Evolutionary conservation across 1,140 invertebrate species (phyloP).

Genomic region (Drosophila mauritiana): DNA sequence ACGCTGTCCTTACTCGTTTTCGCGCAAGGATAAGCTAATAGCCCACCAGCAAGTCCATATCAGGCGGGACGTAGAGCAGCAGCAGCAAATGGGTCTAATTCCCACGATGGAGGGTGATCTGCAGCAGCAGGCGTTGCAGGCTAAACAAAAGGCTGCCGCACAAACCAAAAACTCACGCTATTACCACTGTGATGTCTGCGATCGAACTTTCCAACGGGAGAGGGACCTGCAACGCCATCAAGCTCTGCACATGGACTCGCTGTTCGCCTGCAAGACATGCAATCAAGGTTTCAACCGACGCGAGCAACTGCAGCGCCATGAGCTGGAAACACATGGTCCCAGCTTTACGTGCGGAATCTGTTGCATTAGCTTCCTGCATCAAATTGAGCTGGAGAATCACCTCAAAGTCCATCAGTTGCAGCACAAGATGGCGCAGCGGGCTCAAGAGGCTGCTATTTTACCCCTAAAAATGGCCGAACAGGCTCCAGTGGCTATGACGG

Average conservation of each 20-base stretch:
- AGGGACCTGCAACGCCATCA: conserved; percentile 88
- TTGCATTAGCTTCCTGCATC: conserved; percentile 86
- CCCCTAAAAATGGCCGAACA: conserved; percentile 22
- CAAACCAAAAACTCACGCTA: conserved; percentile 47
- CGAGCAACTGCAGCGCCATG: conserved; percentile 88
- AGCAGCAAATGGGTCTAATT: conserved; percentile 27
- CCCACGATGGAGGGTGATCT: conserved; percentile 62
- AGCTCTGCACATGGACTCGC: conserved; percentile 87
- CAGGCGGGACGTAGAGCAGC: conserved; percentile 71
- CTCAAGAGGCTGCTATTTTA: conserved; percentile 55
- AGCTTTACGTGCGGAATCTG: conserved; percentile 86
- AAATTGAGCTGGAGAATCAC: conserved; percentile 86
- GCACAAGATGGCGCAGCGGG: conserved; percentile 64
- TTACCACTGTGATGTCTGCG: conserved; percentile 86
- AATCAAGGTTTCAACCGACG: conserved; percentile 88
- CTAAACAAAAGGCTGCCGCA: conserved; percentile 1
- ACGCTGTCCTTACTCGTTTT: conserved; percentile 89
- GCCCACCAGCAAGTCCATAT: conserved; percentile 87
- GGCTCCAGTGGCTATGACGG: conserved; percentile 3
- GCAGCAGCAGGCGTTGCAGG: conserved; percentile 30
- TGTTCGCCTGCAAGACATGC: conserved; percentile 88
- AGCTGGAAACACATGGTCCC: conserved; percentile 86
- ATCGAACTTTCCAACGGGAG: conserved; percentile 88
- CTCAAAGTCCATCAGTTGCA: conserved; percentile 86
- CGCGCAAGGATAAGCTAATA: conserved; percentile 87